Evolutionary conservation across 2,888 invertebrate species (phyloP).

Genomic region (Tetragnatha montana): DNA sequence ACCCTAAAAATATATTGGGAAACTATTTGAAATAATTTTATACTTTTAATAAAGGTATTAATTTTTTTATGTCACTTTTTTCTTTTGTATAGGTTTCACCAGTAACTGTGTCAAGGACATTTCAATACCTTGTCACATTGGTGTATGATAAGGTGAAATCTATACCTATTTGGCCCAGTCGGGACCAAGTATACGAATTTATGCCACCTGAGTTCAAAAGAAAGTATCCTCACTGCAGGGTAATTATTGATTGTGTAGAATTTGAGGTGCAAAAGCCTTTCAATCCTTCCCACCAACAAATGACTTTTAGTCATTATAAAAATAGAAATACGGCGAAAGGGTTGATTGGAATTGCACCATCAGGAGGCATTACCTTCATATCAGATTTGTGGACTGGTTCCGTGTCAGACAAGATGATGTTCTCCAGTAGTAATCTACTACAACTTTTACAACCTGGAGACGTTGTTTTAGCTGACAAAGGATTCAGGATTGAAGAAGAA

Average conservation of each 20-base stretch:
- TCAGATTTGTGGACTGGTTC: conserved; percentile 30
- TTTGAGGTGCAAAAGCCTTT: conserved; percentile 23
- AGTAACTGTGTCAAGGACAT: conserved; percentile 13
- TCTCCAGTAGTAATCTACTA: conserved; percentile 5
- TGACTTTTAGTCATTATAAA: conserved; percentile 16
- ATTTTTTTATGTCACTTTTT: conserved; percentile 16
- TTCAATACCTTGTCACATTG: background rate
- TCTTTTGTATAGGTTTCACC: background rate
- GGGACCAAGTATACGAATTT: background rate
- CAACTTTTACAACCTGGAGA: conserved; percentile 15
- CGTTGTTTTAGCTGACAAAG: conserved; percentile 14
- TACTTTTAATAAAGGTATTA: background rate
- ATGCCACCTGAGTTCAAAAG: background rate
- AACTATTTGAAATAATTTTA: too few species aligned
- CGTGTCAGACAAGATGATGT: conserved; percentile 22
- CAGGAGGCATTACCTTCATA: conserved; percentile 27
- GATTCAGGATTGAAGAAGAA: conserved; percentile 11
- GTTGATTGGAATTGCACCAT: conserved; percentile 22
- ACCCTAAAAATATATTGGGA: too few species aligned
- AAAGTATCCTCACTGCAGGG: conserved; percentile 15
- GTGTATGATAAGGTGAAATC: background rate
- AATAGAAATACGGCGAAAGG: conserved; percentile 16
- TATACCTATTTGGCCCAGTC: conserved; percentile 7
- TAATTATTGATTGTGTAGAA: conserved; percentile 22
- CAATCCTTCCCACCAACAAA: background rate